Evolutionary conservation across 2,888 invertebrate genomes (phyloP), one percentile per base, ranked within the genome.

Genomic region (Abscondita cerata): DNA sequence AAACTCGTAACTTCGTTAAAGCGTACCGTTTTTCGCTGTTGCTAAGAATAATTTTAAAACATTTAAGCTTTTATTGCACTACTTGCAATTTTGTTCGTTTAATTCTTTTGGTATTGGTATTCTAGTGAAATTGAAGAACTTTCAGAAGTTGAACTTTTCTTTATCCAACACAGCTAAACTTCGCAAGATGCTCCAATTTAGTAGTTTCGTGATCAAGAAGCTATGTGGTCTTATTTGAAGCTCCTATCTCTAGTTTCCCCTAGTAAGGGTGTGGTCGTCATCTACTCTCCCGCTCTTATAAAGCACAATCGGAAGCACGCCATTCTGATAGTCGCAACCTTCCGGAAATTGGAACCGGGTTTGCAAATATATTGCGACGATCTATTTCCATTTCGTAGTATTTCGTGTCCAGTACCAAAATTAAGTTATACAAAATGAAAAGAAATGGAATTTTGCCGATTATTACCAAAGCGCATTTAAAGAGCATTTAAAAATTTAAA

Each of bases 391-490:
- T 38, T 62, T 25, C 34, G 58, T 19, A 46, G 36, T 52, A 31
- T 58, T 44, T 34, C 58, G 54, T 41, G 47, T 40, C 18, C 31
- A 33, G 47, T 16, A 34, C 44, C 62, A 53, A 54, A 62, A 18
- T 38, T 50, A 52, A 63, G 54, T 60, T 51, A 55, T 34, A 62
- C 52, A 51, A 57, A 62, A 36, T 68, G 64, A 64, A 25, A 25
- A 68, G 64, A 68, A 70, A n/a, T 64, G 67, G 68, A 70, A 70
- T 72, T 72, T 72, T 68, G 64, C 68, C 70, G 67, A 62, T 64
- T 69, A 67, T 53, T 70, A 69, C 60, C 71, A 69, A 51, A 47
- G n/a, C n/a, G n/a, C n/a, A n/a, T n/a, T n/a, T n/a, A n/a, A n/a
- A n/a, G n/a, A n/a, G 53, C 53, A 66, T 58, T 66, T 64, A 64